phyloP scores from a whole-genome alignment of 2,888 invertebrate genomes.

The Orthosia gothica region DNA sequence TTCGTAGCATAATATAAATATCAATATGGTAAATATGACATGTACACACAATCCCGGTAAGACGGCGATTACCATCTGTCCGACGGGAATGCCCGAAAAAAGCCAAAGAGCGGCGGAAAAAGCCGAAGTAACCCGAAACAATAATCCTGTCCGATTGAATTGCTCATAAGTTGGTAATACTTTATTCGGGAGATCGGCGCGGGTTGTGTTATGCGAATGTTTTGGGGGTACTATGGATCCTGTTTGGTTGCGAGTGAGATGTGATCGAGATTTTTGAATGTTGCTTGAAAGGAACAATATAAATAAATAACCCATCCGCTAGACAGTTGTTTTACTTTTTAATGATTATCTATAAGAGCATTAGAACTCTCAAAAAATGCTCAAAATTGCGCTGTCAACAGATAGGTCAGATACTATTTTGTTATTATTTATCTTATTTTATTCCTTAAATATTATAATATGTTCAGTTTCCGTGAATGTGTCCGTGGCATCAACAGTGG shows the following conservation, averaged over 20 bases:
- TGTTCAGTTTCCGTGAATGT: no score
- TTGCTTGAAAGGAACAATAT: background rate
- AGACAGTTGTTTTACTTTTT: no score
- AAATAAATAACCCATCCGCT: no score
- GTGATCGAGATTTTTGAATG: slow-evolving; percentile 27
- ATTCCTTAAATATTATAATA: no score
- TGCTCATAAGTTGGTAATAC: slow-evolving; percentile 72
- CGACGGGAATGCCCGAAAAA: slow-evolving; percentile 50
- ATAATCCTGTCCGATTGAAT: slow-evolving; percentile 71
- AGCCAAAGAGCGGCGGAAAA: slow-evolving; percentile 46
- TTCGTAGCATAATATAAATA: slow-evolving; percentile 67
- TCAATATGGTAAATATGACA: slow-evolving; percentile 66
- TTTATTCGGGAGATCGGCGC: slow-evolving; percentile 65
- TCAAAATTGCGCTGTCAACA: no score
- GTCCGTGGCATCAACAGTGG: no score
- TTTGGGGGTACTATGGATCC: slow-evolving; percentile 51
- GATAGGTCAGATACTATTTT: no score
- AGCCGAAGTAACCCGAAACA: slow-evolving; percentile 58
- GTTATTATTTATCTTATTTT: no score
- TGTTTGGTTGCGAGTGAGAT: background rate
- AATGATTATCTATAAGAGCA: no score
- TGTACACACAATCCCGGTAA: slow-evolving; percentile 54
- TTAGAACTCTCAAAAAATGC: no score
- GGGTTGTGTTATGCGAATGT: slow-evolving; percentile 65
- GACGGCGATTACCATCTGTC: slow-evolving; percentile 69